phyloP scores from a whole-genome alignment of 1,140 invertebrate species.

The Phortica variegata region DNA sequence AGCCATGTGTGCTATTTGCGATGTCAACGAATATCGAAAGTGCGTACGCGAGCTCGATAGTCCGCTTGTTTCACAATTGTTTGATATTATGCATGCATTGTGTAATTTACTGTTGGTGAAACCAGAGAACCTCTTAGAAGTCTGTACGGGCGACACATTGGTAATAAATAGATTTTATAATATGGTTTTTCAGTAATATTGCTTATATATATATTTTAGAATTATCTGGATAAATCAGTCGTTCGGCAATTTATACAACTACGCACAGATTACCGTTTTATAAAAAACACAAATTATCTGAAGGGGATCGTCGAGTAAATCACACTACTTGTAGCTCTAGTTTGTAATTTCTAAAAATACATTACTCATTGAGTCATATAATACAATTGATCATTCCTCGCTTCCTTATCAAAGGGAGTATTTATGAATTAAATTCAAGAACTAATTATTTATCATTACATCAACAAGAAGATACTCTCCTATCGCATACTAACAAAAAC shows the following conservation, averaged over 20 bases:
- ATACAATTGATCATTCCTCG: too few species aligned
- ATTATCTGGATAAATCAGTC: constrained; percentile 81
- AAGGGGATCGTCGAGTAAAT: constrained; percentile 51
- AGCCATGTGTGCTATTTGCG: constrained; percentile 96
- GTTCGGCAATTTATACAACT: constrained; percentile 91
- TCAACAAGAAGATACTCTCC: constrained; percentile 16
- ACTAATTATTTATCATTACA: constrained; percentile 3
- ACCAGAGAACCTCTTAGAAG: constrained; percentile 93
- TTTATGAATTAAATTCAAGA: constrained; percentile 21
- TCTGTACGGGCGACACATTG: constrained; percentile 90
- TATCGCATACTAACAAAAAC: constrained; percentile 19
- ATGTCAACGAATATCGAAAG: constrained; percentile 93
- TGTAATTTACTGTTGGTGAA: constrained; percentile 95
- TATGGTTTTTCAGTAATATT: neutral
- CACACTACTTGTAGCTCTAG: too few species aligned
- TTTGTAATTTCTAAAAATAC: neutral
- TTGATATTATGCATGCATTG: constrained; percentile 92
- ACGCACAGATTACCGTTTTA: constrained; percentile 68
- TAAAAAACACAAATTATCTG: constrained; percentile 51
- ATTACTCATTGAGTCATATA: constrained; percentile 28
- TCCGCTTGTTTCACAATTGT: constrained; percentile 78
- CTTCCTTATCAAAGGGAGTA: constrained; percentile 17
- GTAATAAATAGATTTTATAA: constrained; percentile 60
- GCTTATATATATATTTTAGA: constrained; percentile 64
- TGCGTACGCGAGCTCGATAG: constrained; percentile 75